Conservation (phyloP, 1,140 invertebrate genomes). For the Bactericera cockerelli region DNA sequence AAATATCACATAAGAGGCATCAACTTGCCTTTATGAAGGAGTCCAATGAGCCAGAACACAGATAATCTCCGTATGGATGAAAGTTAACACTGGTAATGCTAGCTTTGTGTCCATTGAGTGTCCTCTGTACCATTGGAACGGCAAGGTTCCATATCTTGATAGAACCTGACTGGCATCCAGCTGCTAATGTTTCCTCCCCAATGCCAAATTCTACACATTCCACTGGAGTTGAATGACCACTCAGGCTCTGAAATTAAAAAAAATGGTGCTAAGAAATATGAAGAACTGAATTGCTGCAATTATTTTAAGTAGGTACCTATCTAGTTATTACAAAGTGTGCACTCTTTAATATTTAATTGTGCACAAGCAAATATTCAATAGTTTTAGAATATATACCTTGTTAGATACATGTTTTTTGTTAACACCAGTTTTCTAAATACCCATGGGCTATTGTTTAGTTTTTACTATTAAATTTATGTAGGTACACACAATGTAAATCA, state of each 20-base stretch:
- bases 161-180: constrained; percentile 81
- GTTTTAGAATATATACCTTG: too few species aligned
- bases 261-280: constrained; percentile 21
- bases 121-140: constrained; percentile 76
- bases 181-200: constrained; percentile 87
- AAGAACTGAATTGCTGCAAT: too few species aligned
- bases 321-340: too few species aligned
- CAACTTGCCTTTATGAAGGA: constrained; percentile 56
- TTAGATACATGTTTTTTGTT: too few species aligned
- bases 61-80: constrained; percentile 88
- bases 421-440: too few species aligned
- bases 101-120: constrained; percentile 82
- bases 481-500: too few species aligned
- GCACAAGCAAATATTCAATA: too few species aligned
- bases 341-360: too few species aligned
- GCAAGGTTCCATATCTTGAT: constrained; percentile 95
- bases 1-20: too few species aligned
- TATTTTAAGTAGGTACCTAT: too few species aligned
- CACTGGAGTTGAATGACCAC: constrained; percentile 80
- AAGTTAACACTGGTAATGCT: constrained; percentile 85
- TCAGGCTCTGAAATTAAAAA: constrained; percentile 65
- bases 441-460: too few species aligned
- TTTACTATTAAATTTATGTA: too few species aligned
- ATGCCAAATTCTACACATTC: constrained; percentile 90
- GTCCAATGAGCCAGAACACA: constrained; percentile 84